phyloP scores from a whole-genome alignment of 2,888 invertebrate genomes.

The Chironomus tentans region DNA sequence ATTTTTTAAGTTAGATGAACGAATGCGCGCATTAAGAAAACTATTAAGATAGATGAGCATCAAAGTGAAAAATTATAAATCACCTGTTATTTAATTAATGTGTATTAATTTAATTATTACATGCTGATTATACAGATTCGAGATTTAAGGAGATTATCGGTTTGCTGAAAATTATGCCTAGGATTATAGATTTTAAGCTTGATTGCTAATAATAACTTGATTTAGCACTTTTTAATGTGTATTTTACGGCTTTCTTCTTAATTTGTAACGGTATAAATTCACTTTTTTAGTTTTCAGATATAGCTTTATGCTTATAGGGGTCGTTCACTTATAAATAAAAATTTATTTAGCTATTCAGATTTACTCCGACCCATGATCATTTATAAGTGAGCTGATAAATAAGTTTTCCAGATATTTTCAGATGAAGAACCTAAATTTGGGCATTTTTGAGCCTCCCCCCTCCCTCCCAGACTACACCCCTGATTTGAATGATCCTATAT shows the following conservation, averaged over 20 bases:
- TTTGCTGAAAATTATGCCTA: neutral
- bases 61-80: slow-evolving; percentile 11
- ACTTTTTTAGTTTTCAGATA: no score
- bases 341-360: no score
- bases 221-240: neutral
- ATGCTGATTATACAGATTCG: neutral
- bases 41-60: neutral
- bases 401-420: no score
- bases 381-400: no score
- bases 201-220: neutral
- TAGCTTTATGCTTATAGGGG: no score
- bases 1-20: neutral
- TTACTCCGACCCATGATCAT: no score
- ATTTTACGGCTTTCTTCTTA: neutral
- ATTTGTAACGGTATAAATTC: no score
- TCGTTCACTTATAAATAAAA: no score
- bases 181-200: neutral
- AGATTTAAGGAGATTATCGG: neutral
- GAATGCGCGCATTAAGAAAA: neutral
- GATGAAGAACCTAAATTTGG: no score
- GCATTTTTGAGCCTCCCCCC: no score
- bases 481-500: no score
- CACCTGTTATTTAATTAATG: neutral
- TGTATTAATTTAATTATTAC: neutral
- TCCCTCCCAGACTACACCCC: no score